phyloP scores from a whole-genome alignment of 2,888 invertebrate genomes.

The Tenodera sinensis region DNA sequence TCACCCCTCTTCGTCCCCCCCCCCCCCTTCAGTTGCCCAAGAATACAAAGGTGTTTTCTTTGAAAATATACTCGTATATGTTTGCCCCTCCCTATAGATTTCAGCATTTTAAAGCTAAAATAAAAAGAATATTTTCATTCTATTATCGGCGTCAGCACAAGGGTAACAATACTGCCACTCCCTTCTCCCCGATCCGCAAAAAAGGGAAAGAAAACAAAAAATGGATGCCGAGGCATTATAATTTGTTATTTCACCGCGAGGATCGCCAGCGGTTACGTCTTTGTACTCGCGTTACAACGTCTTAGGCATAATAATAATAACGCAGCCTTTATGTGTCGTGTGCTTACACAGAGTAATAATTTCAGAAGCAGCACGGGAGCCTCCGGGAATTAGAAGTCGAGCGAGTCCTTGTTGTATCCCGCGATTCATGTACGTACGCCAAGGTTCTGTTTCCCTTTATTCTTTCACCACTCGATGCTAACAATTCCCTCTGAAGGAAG shows the following conservation, averaged over 20 bases:
- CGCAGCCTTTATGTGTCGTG: neutral
- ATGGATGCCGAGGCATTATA: neutral
- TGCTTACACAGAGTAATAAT: neutral
- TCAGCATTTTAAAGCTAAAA: neutral
- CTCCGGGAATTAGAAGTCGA: neutral
- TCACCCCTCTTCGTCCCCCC: no score
- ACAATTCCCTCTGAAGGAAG: neutral
- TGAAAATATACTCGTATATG: neutral
- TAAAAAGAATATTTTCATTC: neutral
- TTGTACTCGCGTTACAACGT: neutral
- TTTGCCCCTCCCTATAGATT: neutral
- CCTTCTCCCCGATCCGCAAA: neutral
- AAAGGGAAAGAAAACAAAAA: neutral
- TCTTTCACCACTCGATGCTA: neutral
- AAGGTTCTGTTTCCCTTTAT: neutral
- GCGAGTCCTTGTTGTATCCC: neutral
- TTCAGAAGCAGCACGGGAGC: neutral
- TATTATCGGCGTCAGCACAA: neutral
- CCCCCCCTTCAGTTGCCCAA: no score
- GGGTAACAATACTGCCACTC: neutral
- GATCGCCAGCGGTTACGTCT: neutral
- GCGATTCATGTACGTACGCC: neutral
- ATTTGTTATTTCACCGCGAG: neutral
- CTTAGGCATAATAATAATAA: neutral
- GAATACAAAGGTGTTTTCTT: no score